phyloP scores from a whole-genome alignment of 2,797 vertebrate genomes.

The Aplochiton taeniatus region DNA sequence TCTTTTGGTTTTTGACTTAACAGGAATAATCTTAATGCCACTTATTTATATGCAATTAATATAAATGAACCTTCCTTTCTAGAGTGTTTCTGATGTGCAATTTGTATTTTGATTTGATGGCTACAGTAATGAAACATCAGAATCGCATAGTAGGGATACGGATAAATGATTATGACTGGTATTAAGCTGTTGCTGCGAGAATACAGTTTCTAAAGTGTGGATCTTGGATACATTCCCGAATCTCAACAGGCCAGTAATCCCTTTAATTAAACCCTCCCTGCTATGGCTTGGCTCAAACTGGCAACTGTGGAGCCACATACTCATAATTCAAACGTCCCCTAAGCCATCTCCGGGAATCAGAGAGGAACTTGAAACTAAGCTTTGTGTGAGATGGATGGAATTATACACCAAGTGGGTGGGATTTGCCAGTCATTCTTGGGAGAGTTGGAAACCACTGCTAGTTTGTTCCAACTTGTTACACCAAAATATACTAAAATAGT shows the following conservation, averaged over 20 bases:
- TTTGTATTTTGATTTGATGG: conserved; percentile 7
- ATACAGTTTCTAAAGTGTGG: conserved; percentile 33
- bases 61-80: neutral
- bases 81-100: neutral
- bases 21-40: neutral
- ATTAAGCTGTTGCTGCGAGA: conserved; percentile 26
- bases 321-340: conserved; percentile 44
- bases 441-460: conserved; percentile 31
- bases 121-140: conserved; percentile 18
- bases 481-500: conserved; percentile 12
- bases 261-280: conserved; percentile 60
- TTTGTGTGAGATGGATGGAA: conserved; percentile 50
- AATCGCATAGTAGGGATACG: neutral
- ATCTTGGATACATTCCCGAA: conserved; percentile 37
- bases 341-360: conserved; percentile 22
- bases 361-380: conserved; percentile 46
- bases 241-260: conserved; percentile 49
- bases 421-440: conserved; percentile 29
- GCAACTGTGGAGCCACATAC: conserved; percentile 41
- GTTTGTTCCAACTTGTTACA: conserved; percentile 14
- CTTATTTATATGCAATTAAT: neutral
- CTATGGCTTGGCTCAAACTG: conserved; percentile 31
- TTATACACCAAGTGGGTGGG: conserved; percentile 35
- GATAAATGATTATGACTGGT: conserved; percentile 6
- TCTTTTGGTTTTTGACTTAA: neutral